Evolutionary conservation across 1,140 invertebrate genomes (phyloP).

Genomic region (Anastrepha ludens): DNA sequence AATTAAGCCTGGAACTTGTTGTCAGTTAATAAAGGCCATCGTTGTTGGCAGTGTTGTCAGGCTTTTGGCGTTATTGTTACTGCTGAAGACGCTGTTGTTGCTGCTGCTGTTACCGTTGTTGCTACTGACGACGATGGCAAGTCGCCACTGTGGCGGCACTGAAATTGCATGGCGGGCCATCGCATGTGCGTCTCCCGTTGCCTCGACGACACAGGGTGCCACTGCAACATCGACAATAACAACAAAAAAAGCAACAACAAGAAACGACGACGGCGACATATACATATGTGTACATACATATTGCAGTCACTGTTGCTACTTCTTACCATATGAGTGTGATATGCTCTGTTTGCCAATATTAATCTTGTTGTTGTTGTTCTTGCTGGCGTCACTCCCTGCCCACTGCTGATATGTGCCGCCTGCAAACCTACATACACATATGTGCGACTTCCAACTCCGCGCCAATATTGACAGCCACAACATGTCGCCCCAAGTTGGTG

Average conservation of each 20-base stretch:
- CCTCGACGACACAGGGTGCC: conserved; percentile 55
- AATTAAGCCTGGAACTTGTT: conserved; percentile 54
- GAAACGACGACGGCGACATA: conserved; percentile 11
- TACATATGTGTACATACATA: neutral
- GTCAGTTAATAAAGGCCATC: conserved; percentile 54
- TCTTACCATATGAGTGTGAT: neutral
- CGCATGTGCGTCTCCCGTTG: conserved; percentile 54
- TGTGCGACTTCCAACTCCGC: neutral
- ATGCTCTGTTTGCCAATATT: neutral
- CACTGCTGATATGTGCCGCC: neutral
- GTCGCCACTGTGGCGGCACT: conserved; percentile 49
- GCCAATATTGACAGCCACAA: conserved; percentile 35
- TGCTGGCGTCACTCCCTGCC: neutral
- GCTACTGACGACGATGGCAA: conserved; percentile 45
- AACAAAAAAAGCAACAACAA: neutral
- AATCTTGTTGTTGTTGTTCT: neutral
- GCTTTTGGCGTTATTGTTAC: conserved; percentile 39
- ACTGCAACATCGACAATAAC: conserved; percentile 36
- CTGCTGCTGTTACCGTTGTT: conserved; percentile 32
- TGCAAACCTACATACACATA: neutral
- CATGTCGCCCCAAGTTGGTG: conserved; percentile 27
- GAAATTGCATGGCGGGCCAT: conserved; percentile 24
- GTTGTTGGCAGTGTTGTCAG: conserved; percentile 32
- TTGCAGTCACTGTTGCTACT: conserved; percentile 30
- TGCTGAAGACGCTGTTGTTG: neutral